Conservation (phyloP, 2,888 invertebrate species). For the Tinea pellionella region DNA sequence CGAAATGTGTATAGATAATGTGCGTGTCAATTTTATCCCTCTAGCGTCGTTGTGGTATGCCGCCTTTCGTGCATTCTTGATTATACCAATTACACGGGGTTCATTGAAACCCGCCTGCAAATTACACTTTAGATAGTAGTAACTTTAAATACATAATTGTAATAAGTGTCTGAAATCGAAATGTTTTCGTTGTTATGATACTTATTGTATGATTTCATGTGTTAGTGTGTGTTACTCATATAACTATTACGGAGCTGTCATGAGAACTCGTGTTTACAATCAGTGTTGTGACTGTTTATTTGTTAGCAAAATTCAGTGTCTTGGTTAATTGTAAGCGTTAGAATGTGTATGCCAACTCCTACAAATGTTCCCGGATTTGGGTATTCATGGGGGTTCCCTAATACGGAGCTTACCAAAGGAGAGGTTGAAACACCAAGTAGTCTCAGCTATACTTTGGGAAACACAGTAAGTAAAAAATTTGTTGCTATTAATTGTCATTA, state of each 20-base stretch:
- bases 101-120: neutral
- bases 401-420: conserved; percentile 60
- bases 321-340: conserved; percentile 19
- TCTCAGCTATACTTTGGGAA: conserved; percentile 61
- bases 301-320: neutral
- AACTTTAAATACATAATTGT: neutral
- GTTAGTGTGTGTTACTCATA: conserved; percentile 26
- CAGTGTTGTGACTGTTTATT: conserved; percentile 28
- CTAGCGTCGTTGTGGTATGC: conserved; percentile 57
- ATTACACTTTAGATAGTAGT: neutral
- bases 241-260: conserved; percentile 33
- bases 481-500: no score
- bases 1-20: conserved; percentile 28
- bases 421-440: conserved; percentile 62
- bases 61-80: conserved; percentile 35
- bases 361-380: conserved; percentile 66
- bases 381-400: conserved; percentile 65
- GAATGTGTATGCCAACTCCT: conserved; percentile 69
- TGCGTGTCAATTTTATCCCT: conserved; percentile 47
- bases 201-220: conserved; percentile 42
- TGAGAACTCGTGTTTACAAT: conserved; percentile 61
- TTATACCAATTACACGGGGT: neutral
- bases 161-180: neutral
- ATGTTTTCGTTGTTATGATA: conserved; percentile 22
- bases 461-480: conserved; percentile 42